phyloP scores from a whole-genome alignment of 2,113 vertebrate genomes.

The Rallus limicola region DNA sequence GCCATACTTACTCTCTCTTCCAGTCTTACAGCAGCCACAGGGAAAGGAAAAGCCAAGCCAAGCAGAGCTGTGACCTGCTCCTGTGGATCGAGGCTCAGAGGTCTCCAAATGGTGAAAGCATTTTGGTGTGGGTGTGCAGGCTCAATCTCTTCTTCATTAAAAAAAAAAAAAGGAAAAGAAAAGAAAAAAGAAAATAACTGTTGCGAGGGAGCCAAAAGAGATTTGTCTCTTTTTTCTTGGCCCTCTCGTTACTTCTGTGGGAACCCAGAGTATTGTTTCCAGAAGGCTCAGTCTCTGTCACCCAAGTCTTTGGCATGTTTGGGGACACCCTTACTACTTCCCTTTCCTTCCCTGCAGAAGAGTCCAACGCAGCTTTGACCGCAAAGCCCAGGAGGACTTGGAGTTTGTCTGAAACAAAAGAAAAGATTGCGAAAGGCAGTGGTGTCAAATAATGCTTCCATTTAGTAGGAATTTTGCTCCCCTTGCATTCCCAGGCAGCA shows the following conservation, averaged over 20 bases:
- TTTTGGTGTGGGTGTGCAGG: neutral
- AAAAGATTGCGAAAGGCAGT: conserved; percentile 70
- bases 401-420: conserved; percentile 73
- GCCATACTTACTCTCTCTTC: neutral
- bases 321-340: conserved; percentile 63
- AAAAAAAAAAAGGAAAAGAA: neutral
- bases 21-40: neutral
- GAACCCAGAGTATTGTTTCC: conserved; percentile 52
- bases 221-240: conserved; percentile 11
- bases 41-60: neutral
- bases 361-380: conserved; percentile 64
- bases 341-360: conserved; percentile 50
- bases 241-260: conserved; percentile 23
- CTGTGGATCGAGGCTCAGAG: neutral
- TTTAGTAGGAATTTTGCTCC: conserved; percentile 75
- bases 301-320: conserved; percentile 53
- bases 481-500: conserved; percentile 75
- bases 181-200: neutral
- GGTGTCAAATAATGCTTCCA: conserved; percentile 76
- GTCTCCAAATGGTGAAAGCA: neutral
- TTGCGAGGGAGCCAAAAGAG: neutral
- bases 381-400: conserved; percentile 59
- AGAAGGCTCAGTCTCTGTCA: conserved; percentile 51
- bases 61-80: neutral
- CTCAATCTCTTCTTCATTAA: neutral